phyloP scores from a whole-genome alignment of 2,113 vertebrate species.

The Galemys pyrenaicus region DNA sequence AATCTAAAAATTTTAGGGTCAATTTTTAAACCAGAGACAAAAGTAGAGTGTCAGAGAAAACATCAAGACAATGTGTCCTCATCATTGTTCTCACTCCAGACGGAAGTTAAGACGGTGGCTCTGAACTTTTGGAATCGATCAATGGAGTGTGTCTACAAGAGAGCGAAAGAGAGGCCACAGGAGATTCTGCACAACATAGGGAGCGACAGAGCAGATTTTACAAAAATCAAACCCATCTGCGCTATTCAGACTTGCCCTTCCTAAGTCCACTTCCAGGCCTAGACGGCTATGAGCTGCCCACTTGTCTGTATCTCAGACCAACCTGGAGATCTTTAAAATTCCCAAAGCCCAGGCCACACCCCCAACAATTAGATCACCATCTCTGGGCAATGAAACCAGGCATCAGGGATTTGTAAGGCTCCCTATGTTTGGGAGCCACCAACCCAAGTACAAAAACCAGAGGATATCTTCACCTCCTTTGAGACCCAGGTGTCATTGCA shows the following conservation, averaged over 20 bases:
- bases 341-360: not conserved
- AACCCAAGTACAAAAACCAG: not conserved
- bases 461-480: not conserved
- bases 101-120: not conserved
- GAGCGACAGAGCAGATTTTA: not conserved
- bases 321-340: not conserved
- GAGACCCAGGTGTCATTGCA: not conserved
- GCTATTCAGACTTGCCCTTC: not conserved
- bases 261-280: not conserved
- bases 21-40: not conserved
- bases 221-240: not conserved
- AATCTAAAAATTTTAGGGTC: not conserved
- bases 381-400: not conserved
- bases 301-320: not conserved
- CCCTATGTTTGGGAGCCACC: not conserved
- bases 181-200: not conserved
- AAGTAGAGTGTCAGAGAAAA: slow-evolving; percentile 29
- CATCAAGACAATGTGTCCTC: not conserved
- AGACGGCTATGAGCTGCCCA: not conserved
- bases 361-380: not conserved
- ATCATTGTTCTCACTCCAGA: not conserved
- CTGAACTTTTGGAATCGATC: not conserved
- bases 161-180: not conserved
- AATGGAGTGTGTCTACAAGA: not conserved
- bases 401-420: not conserved